phyloP scores from a whole-genome alignment of 2,888 invertebrate species.

The Melinopterus prodromus region DNA sequence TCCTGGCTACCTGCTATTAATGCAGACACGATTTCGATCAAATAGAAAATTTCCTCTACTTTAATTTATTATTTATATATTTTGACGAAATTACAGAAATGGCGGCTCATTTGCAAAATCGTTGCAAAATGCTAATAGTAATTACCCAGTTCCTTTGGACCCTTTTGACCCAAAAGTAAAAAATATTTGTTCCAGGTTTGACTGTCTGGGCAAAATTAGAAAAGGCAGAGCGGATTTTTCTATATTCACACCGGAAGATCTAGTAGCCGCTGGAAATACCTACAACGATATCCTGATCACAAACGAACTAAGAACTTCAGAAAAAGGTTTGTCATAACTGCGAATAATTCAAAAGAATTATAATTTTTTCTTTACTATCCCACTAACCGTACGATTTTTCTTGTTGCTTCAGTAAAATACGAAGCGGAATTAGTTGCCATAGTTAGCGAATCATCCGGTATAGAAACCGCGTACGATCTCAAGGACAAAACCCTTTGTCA shows the following conservation, averaged over 20 bases:
- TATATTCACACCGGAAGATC: conserved; percentile 84
- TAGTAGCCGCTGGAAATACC: conserved; percentile 77
- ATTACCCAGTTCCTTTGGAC: no score
- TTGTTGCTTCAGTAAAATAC: conserved; percentile 58
- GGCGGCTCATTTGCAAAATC: no score
- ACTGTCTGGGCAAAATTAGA: conserved; percentile 81
- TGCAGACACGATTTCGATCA: no score
- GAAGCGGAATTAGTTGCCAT: conserved; percentile 74
- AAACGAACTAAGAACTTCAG: conserved; percentile 62
- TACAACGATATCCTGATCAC: conserved; percentile 74
- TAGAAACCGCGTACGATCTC: conserved; percentile 69
- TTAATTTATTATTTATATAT: no score
- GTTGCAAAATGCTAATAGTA: no score
- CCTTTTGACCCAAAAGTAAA: no score
- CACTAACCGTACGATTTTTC: not conserved
- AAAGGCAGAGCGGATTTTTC: conserved; percentile 85
- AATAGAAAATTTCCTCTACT: no score
- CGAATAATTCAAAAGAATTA: not conserved
- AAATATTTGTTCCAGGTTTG: conserved; percentile 67
- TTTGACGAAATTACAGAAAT: no score
- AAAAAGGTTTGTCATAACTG: conserved; percentile 22
- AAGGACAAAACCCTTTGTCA: conserved; percentile 80
- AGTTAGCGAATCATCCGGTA: conserved; percentile 67
- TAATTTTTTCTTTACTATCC: not conserved
- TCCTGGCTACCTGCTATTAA: no score